A percentile compares a stretch with the other conserved stretches of the same genome.
Conservation (phyloP, 1,140 invertebrate species). For the Aleiodes sp. region DNA sequence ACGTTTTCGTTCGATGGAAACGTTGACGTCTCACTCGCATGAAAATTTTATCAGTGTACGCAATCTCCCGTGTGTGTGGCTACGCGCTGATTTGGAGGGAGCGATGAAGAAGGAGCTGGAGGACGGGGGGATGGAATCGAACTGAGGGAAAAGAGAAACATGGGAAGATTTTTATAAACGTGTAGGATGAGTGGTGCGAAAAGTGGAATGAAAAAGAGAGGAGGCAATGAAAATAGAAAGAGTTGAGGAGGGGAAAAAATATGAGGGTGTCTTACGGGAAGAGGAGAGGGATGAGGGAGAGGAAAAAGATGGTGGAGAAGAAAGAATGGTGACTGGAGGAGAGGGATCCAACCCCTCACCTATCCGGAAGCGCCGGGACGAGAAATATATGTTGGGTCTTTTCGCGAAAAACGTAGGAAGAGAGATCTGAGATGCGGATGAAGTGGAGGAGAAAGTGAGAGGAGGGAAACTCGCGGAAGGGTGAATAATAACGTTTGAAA, state of each 20-base stretch:
- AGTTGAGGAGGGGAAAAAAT: conserved; percentile 36
- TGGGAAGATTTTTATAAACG: conserved; percentile 5
- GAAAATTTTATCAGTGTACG: conserved; percentile 3
- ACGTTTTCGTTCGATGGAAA: conserved; percentile 16
- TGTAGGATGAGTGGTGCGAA: neutral
- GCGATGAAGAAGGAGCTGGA: neutral
- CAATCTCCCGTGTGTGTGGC: neutral
- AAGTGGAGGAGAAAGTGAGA: neutral
- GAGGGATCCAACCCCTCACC: neutral
- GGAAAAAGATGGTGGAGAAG: neutral
- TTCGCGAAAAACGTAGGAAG: conserved; percentile 15
- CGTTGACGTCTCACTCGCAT: conserved; percentile 15
- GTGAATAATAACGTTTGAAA: conserved; percentile 64
- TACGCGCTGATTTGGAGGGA: neutral
- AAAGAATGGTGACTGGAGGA: neutral
- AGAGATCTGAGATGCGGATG: conserved; percentile 48
- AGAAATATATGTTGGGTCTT: conserved; percentile 12
- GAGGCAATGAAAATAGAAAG: conserved; percentile 30
- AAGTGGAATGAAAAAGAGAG: neutral
- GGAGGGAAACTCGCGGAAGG: conserved; percentile 52
- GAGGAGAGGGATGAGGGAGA: neutral
- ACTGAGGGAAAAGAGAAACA: conserved; percentile 7
- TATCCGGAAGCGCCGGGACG: neutral
- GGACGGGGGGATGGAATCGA: conserved; percentile 28
- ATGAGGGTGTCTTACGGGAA: neutral